phyloP scores from a whole-genome alignment of 2,888 invertebrate species.

The Lithophane socia region DNA sequence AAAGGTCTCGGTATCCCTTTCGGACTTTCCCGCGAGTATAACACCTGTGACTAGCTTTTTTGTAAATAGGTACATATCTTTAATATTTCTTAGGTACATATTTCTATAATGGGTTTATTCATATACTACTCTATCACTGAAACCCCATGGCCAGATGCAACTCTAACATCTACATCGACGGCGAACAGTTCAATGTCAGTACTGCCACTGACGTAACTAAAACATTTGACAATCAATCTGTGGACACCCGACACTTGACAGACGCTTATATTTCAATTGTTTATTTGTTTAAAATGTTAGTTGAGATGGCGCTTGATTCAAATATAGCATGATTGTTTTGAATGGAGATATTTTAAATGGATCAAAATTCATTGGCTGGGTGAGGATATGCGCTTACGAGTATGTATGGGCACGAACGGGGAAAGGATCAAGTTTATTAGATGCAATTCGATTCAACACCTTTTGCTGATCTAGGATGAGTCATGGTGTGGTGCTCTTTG shows the following conservation, averaged over 20 bases:
- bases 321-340: not conserved
- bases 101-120: not conserved
- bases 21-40: not conserved
- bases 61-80: not conserved
- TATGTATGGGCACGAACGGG: not conserved
- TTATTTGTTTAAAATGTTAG: slow-evolving; percentile 9
- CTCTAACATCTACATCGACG: slow-evolving; percentile 1
- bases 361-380: not conserved
- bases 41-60: not conserved
- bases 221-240: slow-evolving; percentile 53
- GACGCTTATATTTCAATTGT: too few species aligned
- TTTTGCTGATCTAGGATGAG: not conserved
- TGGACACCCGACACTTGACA: slow-evolving; percentile 33
- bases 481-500: not conserved
- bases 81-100: not conserved
- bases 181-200: not conserved
- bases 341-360: not conserved
- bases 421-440: not conserved
- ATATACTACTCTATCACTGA: slow-evolving; percentile 6
- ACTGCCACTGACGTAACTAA: slow-evolving; percentile 27
- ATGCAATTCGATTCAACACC: not conserved
- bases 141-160: slow-evolving; percentile 18
- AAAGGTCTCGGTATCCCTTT: too few species aligned
- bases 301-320: not conserved
- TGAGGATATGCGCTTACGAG: not conserved